Conservation (phyloP, 2,113 vertebrate species). For the Pongo abelii region DNA sequence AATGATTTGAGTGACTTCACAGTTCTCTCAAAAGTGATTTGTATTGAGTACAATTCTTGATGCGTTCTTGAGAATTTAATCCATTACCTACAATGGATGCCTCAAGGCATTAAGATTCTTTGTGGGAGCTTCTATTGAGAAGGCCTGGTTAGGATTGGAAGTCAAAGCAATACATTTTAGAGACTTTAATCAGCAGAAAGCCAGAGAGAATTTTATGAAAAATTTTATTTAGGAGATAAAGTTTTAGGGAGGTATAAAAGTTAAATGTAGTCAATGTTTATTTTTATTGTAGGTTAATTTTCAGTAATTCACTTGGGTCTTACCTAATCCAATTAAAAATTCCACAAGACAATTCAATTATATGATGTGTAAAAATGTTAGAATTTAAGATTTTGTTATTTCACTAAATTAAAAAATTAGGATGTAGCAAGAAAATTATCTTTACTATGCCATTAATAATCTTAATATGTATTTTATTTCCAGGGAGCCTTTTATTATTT, state of each 20-base stretch:
- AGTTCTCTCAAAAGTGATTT: neutral
- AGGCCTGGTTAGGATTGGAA: neutral
- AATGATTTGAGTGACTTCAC: neutral
- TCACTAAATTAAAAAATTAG: neutral
- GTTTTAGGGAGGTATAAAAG: neutral
- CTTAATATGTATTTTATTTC: constrained; percentile 71
- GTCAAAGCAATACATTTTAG: neutral
- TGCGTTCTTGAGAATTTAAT: neutral
- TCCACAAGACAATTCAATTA: neutral
- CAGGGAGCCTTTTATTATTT: constrained; percentile 98
- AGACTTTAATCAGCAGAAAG: neutral
- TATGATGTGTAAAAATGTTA: neutral
- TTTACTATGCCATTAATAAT: constrained; percentile 21
- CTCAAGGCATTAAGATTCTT: neutral
- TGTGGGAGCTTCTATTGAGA: neutral
- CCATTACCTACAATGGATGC: neutral
- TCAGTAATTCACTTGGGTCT: neutral
- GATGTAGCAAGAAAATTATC: neutral
- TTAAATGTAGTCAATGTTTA: neutral
- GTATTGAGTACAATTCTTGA: neutral
- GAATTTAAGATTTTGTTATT: constrained; percentile 21
- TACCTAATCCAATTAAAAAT: neutral
- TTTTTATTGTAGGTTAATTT: constrained; percentile 25
- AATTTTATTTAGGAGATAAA: neutral
- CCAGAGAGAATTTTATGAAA: neutral